Evolutionary conservation across 2,888 invertebrate species (phyloP).

Genomic region (Athetis lepigone): DNA sequence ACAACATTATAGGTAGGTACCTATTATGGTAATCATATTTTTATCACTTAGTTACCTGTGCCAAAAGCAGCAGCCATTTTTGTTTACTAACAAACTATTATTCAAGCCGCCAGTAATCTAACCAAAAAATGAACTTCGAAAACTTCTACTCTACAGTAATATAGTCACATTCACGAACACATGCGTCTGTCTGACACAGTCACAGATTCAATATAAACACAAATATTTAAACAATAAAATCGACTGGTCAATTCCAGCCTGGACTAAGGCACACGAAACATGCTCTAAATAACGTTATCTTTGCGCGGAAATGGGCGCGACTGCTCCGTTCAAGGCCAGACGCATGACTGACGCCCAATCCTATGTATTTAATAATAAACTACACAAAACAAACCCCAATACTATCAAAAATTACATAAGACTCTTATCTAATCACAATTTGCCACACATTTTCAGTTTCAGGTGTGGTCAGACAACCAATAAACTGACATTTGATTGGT

Average conservation of each 20-base stretch:
- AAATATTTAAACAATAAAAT: too few relatives aligned
- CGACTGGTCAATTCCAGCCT: too few relatives aligned
- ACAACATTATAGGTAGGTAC: too few relatives aligned
- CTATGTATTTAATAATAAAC: too few relatives aligned
- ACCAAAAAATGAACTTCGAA: not conserved
- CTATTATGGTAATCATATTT: too few relatives aligned
- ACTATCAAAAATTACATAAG: too few relatives aligned
- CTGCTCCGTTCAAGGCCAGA: constrained; percentile 4
- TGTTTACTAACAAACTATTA: constrained; percentile 15
- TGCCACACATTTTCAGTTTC: too few relatives aligned
- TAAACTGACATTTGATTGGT: too few relatives aligned
- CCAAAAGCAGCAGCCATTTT: constrained; percentile 19
- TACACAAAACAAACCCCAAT: too few relatives aligned
- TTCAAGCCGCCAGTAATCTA: not conserved
- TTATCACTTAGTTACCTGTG: not conserved
- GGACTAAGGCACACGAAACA: not conserved
- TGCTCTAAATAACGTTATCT: not conserved
- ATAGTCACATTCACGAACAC: not conserved
- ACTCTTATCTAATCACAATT: too few relatives aligned
- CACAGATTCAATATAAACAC: too few relatives aligned
- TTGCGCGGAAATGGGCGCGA: not conserved
- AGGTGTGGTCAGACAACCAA: too few relatives aligned
- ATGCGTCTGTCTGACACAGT: not conserved
- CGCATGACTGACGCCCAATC: not conserved
- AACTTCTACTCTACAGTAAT: not conserved